Evolutionary conservation across 2,113 vertebrate genomes (phyloP).

Genomic region (Cyprichromis sp.): DNA sequence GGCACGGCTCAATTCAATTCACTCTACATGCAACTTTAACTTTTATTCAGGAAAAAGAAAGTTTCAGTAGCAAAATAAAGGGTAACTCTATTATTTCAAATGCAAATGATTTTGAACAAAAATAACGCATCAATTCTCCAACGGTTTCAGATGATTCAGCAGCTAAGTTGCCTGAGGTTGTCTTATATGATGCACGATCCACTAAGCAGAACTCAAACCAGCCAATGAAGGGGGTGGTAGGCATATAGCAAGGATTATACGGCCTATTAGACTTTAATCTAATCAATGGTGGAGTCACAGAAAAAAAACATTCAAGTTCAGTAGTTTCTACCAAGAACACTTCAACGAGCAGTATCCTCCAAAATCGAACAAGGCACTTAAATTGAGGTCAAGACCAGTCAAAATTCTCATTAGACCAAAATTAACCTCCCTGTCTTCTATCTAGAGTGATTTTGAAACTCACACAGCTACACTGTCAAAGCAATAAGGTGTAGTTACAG

Average conservation of each 20-base stretch:
- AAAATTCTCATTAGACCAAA: conserved; percentile 21
- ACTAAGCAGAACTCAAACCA: background rate
- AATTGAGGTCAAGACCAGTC: conserved; percentile 33
- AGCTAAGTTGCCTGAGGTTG: background rate
- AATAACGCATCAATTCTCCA: background rate
- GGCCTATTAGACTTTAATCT: background rate
- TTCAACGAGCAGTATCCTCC: background rate
- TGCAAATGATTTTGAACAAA: background rate
- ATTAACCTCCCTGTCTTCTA: background rate
- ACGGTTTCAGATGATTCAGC: background rate
- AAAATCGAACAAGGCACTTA: conserved; percentile 9
- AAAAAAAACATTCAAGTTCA: background rate
- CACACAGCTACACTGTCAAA: background rate
- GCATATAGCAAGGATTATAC: background rate
- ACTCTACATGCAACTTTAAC: background rate
- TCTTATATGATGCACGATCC: background rate
- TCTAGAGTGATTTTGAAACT: background rate
- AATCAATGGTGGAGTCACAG: background rate
- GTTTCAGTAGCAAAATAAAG: background rate
- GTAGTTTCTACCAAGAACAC: background rate
- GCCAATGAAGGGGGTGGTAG: background rate
- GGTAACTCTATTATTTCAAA: background rate
- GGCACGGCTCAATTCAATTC: background rate
- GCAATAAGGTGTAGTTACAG: background rate
- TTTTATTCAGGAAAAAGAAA: background rate